phyloP scores from a whole-genome alignment of 1,140 invertebrate genomes.

The Dendroctonus ponderosae region DNA sequence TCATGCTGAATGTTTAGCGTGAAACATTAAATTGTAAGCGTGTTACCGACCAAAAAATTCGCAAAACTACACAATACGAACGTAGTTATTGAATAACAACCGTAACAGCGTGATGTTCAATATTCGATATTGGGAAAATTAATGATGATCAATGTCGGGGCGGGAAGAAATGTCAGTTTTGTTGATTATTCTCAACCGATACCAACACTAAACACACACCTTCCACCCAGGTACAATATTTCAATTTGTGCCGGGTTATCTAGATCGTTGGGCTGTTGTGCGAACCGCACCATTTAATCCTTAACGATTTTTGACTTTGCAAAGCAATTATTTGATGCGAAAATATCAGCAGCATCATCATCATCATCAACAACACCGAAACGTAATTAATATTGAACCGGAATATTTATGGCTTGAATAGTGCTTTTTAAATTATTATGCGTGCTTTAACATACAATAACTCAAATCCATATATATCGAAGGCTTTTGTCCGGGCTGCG shows the following conservation, averaged over 20 bases:
- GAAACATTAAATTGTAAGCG: no score
- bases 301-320: neutral
- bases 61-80: no score
- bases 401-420: neutral
- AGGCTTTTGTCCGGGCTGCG: neutral
- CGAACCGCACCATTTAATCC: constrained; percentile 13
- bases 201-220: constrained; percentile 26
- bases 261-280: constrained; percentile 24
- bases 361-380: neutral
- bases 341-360: neutral
- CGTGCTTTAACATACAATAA: constrained; percentile 1
- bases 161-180: constrained; percentile 27
- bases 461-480: neutral
- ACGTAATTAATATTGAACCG: neutral
- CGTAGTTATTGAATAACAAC: constrained; percentile 4
- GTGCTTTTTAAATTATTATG: neutral
- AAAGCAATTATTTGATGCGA: neutral
- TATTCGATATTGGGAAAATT: constrained; percentile 31
- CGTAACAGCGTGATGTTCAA: constrained; percentile 22
- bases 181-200: constrained; percentile 33
- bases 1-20: no score
- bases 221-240: constrained; percentile 33
- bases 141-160: constrained; percentile 34
- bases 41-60: no score
- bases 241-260: constrained; percentile 29